phyloP scores from a whole-genome alignment of 2,797 vertebrate genomes.

The Rhabdophis nuchalis region DNA sequence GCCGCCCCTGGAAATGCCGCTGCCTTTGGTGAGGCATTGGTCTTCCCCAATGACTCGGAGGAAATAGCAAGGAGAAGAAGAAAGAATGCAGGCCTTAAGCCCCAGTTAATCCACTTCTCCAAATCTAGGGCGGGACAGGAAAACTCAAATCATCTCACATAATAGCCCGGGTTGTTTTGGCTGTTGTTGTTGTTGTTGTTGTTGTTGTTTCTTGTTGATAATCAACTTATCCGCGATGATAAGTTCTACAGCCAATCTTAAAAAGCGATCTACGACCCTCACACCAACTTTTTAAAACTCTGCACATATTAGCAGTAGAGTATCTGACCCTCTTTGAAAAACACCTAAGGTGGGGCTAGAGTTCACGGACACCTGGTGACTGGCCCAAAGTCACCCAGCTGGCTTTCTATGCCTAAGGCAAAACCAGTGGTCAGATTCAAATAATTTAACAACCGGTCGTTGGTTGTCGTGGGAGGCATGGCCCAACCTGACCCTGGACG shows the following conservation, averaged over 20 bases:
- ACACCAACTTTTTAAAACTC: neutral
- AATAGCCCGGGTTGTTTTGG: neutral
- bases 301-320: neutral
- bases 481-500: too few species aligned
- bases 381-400: too few species aligned
- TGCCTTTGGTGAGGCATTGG: neutral
- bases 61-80: neutral
- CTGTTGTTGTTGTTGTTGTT: neutral
- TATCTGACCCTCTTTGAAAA: neutral
- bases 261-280: neutral
- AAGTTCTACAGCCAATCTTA: neutral
- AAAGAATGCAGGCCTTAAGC: neutral
- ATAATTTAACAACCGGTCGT: too few species aligned
- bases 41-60: neutral
- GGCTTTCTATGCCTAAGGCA: too few species aligned
- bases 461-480: too few species aligned
- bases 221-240: too few species aligned
- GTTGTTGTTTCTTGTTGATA: too few species aligned
- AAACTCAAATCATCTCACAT: neutral
- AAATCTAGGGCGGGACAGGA: neutral
- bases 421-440: too few species aligned
- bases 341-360: too few species aligned
- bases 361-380: too few species aligned
- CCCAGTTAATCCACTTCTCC: neutral
- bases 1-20: neutral